phyloP scores from a whole-genome alignment of 1,140 invertebrate genomes.

The Drosophila triauraria region DNA sequence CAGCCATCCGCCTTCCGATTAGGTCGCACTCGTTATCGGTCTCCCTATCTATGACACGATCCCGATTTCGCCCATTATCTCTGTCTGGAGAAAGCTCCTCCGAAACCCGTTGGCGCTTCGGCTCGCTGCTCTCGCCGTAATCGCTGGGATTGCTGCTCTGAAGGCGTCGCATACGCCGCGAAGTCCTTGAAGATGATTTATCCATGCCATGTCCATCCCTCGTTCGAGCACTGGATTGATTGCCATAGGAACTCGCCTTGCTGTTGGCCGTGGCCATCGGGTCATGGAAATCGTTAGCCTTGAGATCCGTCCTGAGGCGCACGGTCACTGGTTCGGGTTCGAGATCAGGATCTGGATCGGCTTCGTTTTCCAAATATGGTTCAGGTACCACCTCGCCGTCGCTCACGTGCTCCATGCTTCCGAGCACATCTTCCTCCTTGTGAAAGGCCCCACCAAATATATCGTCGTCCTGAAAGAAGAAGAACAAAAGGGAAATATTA shows the following conservation, averaged over 20 bases:
- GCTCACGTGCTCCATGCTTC: background rate
- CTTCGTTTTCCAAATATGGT: background rate
- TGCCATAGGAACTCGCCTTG: background rate
- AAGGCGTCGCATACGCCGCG: background rate
- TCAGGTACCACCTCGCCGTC: constrained; percentile 36
- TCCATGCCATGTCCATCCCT: background rate
- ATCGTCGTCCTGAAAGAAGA: constrained; percentile 55
- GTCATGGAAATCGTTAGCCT: constrained; percentile 2
- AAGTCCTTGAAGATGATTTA: background rate
- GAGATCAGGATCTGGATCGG: constrained; percentile 7
- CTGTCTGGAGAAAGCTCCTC: constrained; percentile 1
- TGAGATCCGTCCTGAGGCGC: background rate
- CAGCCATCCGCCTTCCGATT: constrained; percentile 67
- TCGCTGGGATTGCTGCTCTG: constrained; percentile 13
- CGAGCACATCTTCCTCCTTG: constrained; percentile 54
- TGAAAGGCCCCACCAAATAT: constrained; percentile 46
- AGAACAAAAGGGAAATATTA: background rate
- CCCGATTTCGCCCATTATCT: background rate
- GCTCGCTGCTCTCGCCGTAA: background rate
- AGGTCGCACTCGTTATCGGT: constrained; percentile 63
- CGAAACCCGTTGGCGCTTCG: background rate
- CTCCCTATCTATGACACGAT: constrained; percentile 3
- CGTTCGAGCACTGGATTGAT: background rate
- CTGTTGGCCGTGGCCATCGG: background rate
- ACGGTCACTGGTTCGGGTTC: constrained; percentile 4